Conservation (phyloP, 2,888 invertebrate genomes). For the Chloromyia formosa region DNA sequence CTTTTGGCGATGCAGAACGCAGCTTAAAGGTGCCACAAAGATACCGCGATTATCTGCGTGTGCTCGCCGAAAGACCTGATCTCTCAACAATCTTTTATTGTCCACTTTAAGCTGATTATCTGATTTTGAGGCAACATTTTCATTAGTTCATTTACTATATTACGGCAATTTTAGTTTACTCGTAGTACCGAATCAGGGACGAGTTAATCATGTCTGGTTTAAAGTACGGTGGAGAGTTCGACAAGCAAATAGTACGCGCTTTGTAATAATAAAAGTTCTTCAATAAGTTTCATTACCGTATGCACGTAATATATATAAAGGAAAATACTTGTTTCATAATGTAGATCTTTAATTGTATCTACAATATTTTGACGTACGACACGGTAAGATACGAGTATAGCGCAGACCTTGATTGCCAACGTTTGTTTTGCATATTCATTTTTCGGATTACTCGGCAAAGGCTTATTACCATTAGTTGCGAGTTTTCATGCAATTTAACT, state of each 20-base stretch:
- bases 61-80: constrained; percentile 36
- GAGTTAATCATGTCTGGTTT: constrained; percentile 11
- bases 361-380: too few species aligned
- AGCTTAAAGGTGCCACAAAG: too few species aligned
- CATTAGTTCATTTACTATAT: constrained; percentile 28
- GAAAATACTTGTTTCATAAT: neutral
- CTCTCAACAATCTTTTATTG: constrained; percentile 35
- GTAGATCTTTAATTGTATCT: too few species aligned
- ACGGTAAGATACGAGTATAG: too few species aligned
- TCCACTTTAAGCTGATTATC: constrained; percentile 35
- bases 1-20: too few species aligned
- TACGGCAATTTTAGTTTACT: constrained; percentile 13
- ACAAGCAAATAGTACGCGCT: neutral
- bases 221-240: neutral
- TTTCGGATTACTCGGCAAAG: too few species aligned
- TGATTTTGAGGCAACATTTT: constrained; percentile 38
- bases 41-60: too few species aligned
- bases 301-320: neutral
- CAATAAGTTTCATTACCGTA: neutral
- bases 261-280: too few species aligned
- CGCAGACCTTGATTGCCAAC: too few species aligned
- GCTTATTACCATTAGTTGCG: too few species aligned
- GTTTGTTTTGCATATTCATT: too few species aligned
- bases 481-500: too few species aligned
- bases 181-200: neutral